Evolutionary conservation across 2,113 vertebrate species (phyloP), one percentile per base, ranked within the genome.

Genomic region (Guaruba guarouba): DNA sequence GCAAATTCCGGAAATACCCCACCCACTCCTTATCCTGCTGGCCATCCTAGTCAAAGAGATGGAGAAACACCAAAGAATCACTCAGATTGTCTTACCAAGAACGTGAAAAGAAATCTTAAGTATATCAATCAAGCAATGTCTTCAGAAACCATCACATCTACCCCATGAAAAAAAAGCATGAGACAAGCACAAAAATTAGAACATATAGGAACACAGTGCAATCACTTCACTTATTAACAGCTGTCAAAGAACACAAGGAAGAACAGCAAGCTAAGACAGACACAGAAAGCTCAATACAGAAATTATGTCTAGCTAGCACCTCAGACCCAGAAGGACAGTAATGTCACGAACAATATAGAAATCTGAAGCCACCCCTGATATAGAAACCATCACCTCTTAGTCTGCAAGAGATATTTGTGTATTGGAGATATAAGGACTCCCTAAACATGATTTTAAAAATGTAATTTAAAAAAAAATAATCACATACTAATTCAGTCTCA

Each of bases 1-100:
- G 98, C 85, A 99, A 93, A 95, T 98, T 98, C 92, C 95, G 98
- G 96, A 99, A 99, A 96, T 99, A 98, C 7, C 78, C 48, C 93
- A 97, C 84, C 98, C 99, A 99, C 92, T 99, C 99, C 46, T 96
- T 97, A 29, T 99, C 98, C 84, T 98, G 98, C 73, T 98, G 92
- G 0, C 96, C 93, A 39, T 98, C 98, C 99, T 99, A 95, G 79
- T 1, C 31, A 73, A 10, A 95, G 48, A 70, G 31, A 29, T 14
- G 7, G 48, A 75, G 39, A 74, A 86, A 70, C 33, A 85, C 46
- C 63, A 16, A 68, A 46, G 11, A 78, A 85, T 12, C 62, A 48
- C 28, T 16, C 49, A 37, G 18, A 44, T 11, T 48, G 9, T 20
- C 39, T 80, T 16, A 61, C 3, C 19, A 86, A 52, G 20, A 12